These are phyloP conservation scores for Aquatica leii DNA, from an alignment of 2,888 invertebrate genomes.

Conservation along the genomic window DNA sequence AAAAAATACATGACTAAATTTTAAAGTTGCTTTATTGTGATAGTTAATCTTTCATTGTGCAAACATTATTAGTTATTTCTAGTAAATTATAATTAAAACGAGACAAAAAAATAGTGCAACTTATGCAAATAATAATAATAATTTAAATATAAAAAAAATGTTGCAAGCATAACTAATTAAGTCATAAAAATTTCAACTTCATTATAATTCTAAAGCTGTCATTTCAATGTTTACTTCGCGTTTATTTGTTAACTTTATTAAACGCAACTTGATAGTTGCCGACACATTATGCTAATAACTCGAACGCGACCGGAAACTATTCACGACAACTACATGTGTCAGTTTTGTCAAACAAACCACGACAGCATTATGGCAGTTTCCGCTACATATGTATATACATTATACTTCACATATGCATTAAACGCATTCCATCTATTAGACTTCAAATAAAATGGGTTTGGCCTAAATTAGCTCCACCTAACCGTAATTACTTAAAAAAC, in stretches of 20 bases:
- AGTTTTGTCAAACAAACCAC: constrained; percentile 45
- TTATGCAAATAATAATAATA: too few relatives aligned
- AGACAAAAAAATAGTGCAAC: too few relatives aligned
- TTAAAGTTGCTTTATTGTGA: too few relatives aligned
- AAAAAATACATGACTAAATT: too few relatives aligned
- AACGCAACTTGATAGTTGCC: constrained; percentile 7
- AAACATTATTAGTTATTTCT: too few relatives aligned
- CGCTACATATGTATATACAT: constrained; percentile 38
- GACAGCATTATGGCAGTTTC: constrained; percentile 36
- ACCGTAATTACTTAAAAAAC: background rate
- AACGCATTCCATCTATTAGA: constrained; percentile 18
- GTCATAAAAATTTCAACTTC: too few relatives aligned
- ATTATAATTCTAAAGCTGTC: constrained; percentile 5
- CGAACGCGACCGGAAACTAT: constrained; percentile 41
- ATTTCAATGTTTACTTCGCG: constrained; percentile 3
- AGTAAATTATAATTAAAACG: too few relatives aligned
- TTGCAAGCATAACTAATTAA: too few relatives aligned
- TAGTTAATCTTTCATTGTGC: too few relatives aligned
- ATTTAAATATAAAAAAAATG: too few relatives aligned
- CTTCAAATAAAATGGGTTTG: constrained; percentile 16
- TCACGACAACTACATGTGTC: constrained; percentile 46
- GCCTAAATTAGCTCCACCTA: constrained; percentile 6
- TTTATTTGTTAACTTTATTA: constrained; percentile 16
- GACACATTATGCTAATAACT: constrained; percentile 24
- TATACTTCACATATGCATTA: constrained; percentile 31